Base-by-base conservation (phyloP, 2,797 vertebrate species). In the Catamblyrhynchus diadema region DNA sequence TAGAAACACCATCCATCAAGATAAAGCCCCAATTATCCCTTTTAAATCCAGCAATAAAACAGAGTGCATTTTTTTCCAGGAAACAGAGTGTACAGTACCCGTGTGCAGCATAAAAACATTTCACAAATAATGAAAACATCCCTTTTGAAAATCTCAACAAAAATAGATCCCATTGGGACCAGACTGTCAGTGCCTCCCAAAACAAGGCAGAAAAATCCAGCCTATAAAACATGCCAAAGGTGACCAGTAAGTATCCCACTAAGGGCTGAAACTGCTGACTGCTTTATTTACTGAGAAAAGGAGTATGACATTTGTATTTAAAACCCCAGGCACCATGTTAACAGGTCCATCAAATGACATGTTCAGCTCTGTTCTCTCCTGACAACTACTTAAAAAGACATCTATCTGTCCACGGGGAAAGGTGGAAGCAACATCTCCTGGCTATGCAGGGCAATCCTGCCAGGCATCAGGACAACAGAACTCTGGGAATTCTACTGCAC, bases 11-110 rank as follows among this genome's bases (percentile, higher is more conserved):
- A 86, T 81, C 80, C 89, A 72, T 81, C 89, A 86, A 81, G 89
- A 71, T 48, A 92, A 94, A 96, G 91, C 73, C 87, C 62, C 91
- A 94, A 70, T 94, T 93, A 95, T 86, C 91, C 95, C 91, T 93
- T 96, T 96, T 85, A 95, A 92, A 95, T 96, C 87, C 95, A 97
- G 93, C 96, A 97, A 95, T 92, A 94, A 94, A 95, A 96, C 86
- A 94, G 94, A 96, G 95, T 97, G 94, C 95, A 91, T 89, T 92
- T 87, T 94, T 62, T 92, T 78, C 93, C 93, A 96, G 94, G 93
- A 97, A 97, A 94, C 82, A 85, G 95, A 97, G 82, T 94, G 82
- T 95, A 92, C 93, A 96, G 84, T 93, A 96, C 84, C 91, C 59
- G 23, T 93, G 72, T 91, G 89, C 92, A 97, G 95, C 91, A 97